Conservation (phyloP, 2,888 invertebrate genomes). For the Sarcophaga variegata region DNA sequence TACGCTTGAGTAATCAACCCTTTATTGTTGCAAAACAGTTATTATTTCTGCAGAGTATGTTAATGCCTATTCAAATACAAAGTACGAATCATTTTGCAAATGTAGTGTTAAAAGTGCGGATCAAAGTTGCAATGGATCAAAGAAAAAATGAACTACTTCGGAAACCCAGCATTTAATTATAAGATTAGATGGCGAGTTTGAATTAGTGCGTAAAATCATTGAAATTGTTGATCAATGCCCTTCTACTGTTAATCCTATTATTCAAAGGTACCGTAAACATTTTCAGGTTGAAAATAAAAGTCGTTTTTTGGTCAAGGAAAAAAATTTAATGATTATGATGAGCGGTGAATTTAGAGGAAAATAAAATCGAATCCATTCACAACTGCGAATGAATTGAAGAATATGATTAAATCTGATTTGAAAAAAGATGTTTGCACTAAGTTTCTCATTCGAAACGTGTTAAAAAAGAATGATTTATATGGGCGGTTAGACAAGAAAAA, state of each 20-base stretch:
- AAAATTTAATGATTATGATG: slow-evolving; percentile 24
- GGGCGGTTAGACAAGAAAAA: slow-evolving; percentile 16
- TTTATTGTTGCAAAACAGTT: no score
- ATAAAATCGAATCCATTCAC: slow-evolving; percentile 10
- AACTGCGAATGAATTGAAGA: neutral
- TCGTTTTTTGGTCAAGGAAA: neutral
- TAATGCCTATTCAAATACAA: no score
- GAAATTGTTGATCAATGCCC: neutral
- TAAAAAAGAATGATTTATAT: slow-evolving; percentile 3
- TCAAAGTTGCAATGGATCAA: neutral
- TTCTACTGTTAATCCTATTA: slow-evolving; percentile 32
- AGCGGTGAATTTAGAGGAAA: neutral
- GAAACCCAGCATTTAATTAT: slow-evolving; percentile 8
- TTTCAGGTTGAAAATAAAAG: neutral
- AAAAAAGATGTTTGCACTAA: neutral
- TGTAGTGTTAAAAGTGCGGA: no score
- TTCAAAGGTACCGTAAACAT: slow-evolving; percentile 15
- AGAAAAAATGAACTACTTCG: slow-evolving; percentile 20
- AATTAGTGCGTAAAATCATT: slow-evolving; percentile 7
- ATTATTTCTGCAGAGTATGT: no score
- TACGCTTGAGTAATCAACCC: no score
- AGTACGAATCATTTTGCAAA: no score
- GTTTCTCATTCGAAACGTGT: neutral
- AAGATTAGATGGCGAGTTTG: slow-evolving; percentile 22
- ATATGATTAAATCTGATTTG: neutral